phyloP scores from a whole-genome alignment of 2,888 invertebrate species.

The Nomada fucata region DNA sequence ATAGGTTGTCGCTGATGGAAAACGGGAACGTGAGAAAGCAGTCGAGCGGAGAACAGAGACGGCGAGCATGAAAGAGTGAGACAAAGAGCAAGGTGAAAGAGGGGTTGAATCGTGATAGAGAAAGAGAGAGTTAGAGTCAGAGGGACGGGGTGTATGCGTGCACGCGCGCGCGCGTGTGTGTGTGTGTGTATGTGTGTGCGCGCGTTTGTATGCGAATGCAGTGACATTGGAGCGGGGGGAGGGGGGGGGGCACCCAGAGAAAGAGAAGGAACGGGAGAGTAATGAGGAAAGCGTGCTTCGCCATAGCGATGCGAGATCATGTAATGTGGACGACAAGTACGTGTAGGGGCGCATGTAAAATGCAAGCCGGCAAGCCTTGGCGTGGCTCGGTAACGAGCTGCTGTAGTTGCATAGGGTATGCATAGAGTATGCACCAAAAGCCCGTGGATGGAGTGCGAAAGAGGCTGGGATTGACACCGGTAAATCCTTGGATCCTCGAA shows the following conservation, averaged over 20 bases:
- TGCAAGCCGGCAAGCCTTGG: conserved; percentile 72
- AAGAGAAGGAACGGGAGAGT: conserved; percentile 56
- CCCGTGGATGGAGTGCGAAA: conserved; percentile 65
- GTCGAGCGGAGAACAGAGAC: conserved; percentile 34
- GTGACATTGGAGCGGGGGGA: too few species aligned
- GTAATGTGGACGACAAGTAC: conserved; percentile 68
- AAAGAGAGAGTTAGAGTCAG: conserved; percentile 23
- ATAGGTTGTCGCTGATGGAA: conserved; percentile 68
- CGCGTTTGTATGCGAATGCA: too few species aligned
- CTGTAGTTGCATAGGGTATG: conserved; percentile 69
- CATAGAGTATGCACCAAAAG: conserved; percentile 60
- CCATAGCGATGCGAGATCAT: conserved; percentile 72
- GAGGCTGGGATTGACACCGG: conserved; percentile 64
- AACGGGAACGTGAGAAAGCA: conserved; percentile 67
- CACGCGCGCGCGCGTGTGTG: too few species aligned
- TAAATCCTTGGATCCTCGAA: conserved; percentile 66
- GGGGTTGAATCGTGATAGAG: conserved; percentile 17
- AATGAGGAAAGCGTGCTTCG: conserved; percentile 70
- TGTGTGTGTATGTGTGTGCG: too few species aligned
- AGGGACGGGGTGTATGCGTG: not conserved
- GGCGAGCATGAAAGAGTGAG: conserved; percentile 38
- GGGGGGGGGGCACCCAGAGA: conserved; percentile 38
- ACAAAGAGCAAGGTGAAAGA: conserved; percentile 21
- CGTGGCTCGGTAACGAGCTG: conserved; percentile 70
- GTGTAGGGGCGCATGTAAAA: conserved; percentile 74